phyloP scores from a whole-genome alignment of 2,888 invertebrate species.

The Neria commutata region DNA sequence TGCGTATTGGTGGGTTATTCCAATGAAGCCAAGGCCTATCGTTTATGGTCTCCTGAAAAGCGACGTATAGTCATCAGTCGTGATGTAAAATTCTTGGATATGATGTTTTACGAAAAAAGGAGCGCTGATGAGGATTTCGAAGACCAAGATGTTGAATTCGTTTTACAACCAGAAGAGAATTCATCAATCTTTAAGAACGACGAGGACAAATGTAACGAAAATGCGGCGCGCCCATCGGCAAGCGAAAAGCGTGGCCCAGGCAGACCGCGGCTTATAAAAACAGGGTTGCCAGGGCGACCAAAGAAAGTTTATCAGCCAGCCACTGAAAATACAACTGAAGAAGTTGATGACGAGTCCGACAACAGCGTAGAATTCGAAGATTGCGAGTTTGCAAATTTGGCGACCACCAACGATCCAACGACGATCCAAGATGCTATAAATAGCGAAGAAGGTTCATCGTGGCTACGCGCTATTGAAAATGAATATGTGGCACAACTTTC shows the following conservation, averaged over 20 bases:
- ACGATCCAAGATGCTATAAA: not conserved
- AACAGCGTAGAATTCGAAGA: not conserved
- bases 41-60: constrained; percentile 1
- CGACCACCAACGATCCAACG: not conserved
- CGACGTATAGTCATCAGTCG: constrained; percentile 8
- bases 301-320: constrained; percentile 7
- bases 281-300: constrained; percentile 13
- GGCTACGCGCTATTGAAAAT: constrained; percentile 27
- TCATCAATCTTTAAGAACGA: not conserved
- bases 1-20: no score
- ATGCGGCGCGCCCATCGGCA: no score
- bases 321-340: not conserved
- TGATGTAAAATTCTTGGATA: constrained; percentile 12
- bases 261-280: not conserved
- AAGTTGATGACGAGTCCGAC: not conserved
- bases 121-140: not conserved
- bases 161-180: not conserved
- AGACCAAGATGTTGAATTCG: not conserved
- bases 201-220: no score
- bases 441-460: constrained; percentile 12
- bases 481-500: constrained; percentile 28
- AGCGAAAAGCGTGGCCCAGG: not conserved
- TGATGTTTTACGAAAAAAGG: not conserved
- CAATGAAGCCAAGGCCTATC: constrained; percentile 11
- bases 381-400: not conserved